phyloP scores from a whole-genome alignment of 2,888 invertebrate species.

The Diaphora mendica region DNA sequence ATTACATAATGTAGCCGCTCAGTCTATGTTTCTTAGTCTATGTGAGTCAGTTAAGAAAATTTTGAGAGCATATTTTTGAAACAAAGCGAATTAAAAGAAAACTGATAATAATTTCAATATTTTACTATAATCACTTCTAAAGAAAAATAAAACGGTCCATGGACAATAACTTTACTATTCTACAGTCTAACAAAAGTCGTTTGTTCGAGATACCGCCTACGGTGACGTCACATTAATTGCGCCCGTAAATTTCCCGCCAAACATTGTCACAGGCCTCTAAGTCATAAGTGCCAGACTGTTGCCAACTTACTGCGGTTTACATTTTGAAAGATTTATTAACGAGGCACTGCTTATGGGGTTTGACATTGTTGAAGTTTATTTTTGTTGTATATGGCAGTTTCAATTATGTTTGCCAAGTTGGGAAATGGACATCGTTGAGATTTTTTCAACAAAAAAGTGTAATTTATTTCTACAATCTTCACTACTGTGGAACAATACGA shows the following conservation, averaged over 20 bases:
- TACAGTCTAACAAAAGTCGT: conserved; percentile 59
- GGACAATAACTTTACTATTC: conserved; percentile 44
- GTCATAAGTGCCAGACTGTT: conserved; percentile 49
- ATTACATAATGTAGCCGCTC: too few relatives aligned
- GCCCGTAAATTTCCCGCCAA: conserved; percentile 61
- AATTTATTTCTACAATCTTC: not conserved
- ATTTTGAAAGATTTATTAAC: conserved; percentile 47
- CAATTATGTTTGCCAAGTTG: not conserved
- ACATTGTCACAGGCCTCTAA: conserved; percentile 53
- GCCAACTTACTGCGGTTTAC: conserved; percentile 52
- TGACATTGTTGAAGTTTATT: conserved; percentile 15
- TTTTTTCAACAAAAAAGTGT: not conserved
- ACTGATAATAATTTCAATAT: conserved; percentile 44
- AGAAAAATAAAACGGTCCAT: conserved; percentile 42
- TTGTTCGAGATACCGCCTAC: conserved; percentile 58
- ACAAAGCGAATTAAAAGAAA: conserved; percentile 23
- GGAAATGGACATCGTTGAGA: not conserved
- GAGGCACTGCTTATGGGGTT: conserved; percentile 15
- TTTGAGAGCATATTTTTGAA: not conserved
- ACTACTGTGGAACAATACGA: not conserved
- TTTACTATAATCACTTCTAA: conserved; percentile 41
- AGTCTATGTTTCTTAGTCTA: too few relatives aligned
- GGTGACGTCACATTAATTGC: conserved; percentile 58
- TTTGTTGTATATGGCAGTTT: not conserved
- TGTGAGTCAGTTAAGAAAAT: not conserved